Evolutionary conservation across 2,888 invertebrate species (phyloP).

Genomic region (Netelia melanura): DNA sequence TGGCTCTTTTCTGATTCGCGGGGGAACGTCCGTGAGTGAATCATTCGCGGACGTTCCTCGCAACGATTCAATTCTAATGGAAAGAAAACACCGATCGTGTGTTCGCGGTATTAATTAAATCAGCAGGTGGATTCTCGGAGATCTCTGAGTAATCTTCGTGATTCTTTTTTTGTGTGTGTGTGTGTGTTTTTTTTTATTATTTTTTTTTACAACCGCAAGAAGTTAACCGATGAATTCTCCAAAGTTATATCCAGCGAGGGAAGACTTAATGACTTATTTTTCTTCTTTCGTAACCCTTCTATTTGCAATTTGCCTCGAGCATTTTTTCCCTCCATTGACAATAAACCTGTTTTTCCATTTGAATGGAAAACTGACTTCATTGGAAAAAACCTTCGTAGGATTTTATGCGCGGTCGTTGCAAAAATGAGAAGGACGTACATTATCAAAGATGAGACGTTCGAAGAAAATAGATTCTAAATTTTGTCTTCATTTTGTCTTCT

Average conservation of each 20-base stretch:
- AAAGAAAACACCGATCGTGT: conserved; percentile 23
- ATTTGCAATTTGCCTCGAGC: background rate
- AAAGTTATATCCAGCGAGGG: conserved; percentile 51
- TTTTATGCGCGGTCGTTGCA: background rate
- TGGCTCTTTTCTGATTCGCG: conserved; percentile 1
- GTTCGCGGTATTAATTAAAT: conserved; percentile 50
- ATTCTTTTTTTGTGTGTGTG: background rate
- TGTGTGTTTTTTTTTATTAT: conserved; percentile 22
- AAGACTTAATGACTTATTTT: background rate
- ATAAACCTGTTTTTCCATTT: background rate
- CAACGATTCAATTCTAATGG: conserved; percentile 5
- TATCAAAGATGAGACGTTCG: background rate
- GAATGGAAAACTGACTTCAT: background rate
- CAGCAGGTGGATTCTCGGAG: conserved; percentile 36
- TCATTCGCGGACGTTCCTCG: conserved; percentile 37
- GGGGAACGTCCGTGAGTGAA: conserved; percentile 40
- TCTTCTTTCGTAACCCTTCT: background rate
- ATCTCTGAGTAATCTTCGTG: conserved; percentile 10
- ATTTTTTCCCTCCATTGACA: background rate
- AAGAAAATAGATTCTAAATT: background rate
- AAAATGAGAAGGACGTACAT: background rate
- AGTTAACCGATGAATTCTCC: conserved; percentile 15
- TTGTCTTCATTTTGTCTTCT: background rate
- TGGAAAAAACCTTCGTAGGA: background rate
- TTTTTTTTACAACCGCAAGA: conserved; percentile 7